Evolutionary conservation across 2,888 invertebrate species (phyloP), one percentile per base, ranked within the genome.

Genomic region (Drosophila affinis): DNA sequence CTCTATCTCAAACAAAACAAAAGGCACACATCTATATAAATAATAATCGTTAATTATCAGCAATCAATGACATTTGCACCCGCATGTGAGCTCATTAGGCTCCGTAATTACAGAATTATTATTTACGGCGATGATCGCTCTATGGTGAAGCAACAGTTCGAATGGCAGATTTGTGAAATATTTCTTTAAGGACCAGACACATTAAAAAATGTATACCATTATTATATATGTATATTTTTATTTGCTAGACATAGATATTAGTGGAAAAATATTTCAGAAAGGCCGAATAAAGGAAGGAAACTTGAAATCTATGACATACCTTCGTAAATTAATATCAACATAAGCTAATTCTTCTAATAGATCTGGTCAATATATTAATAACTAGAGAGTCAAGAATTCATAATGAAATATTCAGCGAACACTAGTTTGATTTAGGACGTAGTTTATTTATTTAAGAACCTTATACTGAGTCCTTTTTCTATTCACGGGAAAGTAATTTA

Each of bases 41-140:
- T 61, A 55, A 54, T 51, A 63, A 58, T 65, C 60, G 57, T 61
- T 65, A 51, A 72, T 63, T 69, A 75, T 74, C 63, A 64, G 61
- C 72, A 75, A 75, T 80, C 77, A 78, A 69, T 78, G 82, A 68
- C 82, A 73, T 85, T 77, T 82, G 63, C 78, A 76, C 78, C 75
- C 72, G 69, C 73, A 76, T 75, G 39, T 46, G 49, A 57, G 68
- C 56, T 73, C 72, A 75, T 78, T 68, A 70, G 62, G 68, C 55
- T 46, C 65, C 58, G 27, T 62, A 84, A 81, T 77, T 87, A 68
- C 52, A 51, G 62, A 56, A 71, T 51, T 58, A 67, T 59, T 61
- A 69, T 61, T 65, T 52, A 60, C 67, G 56, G 48, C 53, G 47
- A 46, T 52, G 75, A 68, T 39, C 29, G 18, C n/a, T 21, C 49